Conservation (phyloP, 1,140 invertebrate genomes). For the Arctopsyche grandis region DNA sequence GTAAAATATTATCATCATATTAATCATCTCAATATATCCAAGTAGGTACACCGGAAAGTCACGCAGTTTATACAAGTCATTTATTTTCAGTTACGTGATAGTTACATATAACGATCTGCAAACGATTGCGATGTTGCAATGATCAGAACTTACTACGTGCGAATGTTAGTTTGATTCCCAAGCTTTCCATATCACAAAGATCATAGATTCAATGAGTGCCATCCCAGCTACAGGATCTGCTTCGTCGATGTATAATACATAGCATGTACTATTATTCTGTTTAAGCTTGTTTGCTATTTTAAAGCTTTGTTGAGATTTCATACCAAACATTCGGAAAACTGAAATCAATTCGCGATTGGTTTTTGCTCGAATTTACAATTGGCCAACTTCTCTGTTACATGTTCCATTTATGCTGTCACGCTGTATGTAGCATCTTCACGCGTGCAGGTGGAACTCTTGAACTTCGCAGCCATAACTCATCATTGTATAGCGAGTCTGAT, state of each 20-base stretch:
- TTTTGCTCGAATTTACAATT: background rate
- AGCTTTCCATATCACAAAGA: background rate
- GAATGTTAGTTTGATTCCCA: background rate
- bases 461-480: constrained; percentile 35
- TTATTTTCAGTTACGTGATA: no score
- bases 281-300: no score
- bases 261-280: no score
- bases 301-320: no score
- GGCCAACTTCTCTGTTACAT: background rate
- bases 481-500: constrained; percentile 28
- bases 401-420: constrained; percentile 5
- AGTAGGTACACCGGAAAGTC: no score
- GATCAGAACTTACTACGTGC: background rate
- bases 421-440: constrained; percentile 11
- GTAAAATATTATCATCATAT: no score
- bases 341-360: background rate
- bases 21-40: no score
- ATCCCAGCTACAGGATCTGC: background rate
- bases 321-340: no score
- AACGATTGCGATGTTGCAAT: background rate
- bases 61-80: no score
- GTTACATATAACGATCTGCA: no score
- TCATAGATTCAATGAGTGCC: background rate
- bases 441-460: constrained; percentile 37
- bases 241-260: no score